phyloP scores from a whole-genome alignment of 2,113 vertebrate genomes.

The Panurus biarmicus region DNA sequence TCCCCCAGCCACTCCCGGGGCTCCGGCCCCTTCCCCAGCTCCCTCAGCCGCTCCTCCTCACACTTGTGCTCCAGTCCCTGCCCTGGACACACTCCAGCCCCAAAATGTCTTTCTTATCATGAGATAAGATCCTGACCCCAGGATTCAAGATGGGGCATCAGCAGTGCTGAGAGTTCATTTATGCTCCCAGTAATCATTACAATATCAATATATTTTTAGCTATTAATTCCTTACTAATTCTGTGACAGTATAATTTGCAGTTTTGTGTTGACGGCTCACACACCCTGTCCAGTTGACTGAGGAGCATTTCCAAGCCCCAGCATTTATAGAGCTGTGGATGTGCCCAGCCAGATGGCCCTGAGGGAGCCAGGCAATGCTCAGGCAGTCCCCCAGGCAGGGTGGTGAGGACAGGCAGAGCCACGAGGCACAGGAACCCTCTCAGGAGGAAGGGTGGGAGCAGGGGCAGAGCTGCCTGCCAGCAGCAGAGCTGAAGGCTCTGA shows the following conservation, averaged over 20 bases:
- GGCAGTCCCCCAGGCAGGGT: background rate
- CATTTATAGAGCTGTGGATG: background rate
- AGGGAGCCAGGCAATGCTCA: background rate
- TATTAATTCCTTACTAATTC: background rate
- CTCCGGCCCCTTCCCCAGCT: background rate
- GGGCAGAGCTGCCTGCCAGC: background rate
- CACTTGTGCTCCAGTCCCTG: background rate
- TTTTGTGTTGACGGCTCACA: background rate
- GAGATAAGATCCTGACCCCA: background rate
- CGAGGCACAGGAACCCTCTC: background rate
- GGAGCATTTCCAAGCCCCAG: background rate
- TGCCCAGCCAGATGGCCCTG: background rate
- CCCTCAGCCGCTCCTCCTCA: background rate
- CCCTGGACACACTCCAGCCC: background rate
- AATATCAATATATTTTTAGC: background rate
- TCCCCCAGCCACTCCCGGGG: background rate
- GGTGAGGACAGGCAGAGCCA: background rate
- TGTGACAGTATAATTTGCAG: background rate
- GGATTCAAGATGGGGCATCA: background rate
- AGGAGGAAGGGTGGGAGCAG: background rate
- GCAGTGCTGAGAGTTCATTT: background rate
- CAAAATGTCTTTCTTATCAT: too few relatives aligned
- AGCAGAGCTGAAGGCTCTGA: background rate
- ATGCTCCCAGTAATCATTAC: background rate
- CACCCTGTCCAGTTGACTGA: background rate